Percentiles rank a stretch among this genome's conserved stretches.
phyloP scores from a whole-genome alignment of 64 coral and sea anemone species.

The Dendronephthya gigantea region DNA sequence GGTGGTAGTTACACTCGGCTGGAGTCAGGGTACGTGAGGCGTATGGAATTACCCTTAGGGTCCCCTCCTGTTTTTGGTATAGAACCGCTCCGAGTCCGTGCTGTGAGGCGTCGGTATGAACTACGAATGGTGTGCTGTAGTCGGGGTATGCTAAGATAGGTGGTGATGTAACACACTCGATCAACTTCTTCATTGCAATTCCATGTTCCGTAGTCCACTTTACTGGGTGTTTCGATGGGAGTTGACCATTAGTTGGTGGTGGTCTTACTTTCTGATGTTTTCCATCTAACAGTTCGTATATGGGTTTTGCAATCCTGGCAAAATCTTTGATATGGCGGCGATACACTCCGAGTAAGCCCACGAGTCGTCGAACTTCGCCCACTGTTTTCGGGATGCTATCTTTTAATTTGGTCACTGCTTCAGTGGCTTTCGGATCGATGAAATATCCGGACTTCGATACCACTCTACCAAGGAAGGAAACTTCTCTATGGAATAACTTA shows the following conservation, averaged over 20 bases:
- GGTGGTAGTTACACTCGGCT: slow-evolving; percentile 27
- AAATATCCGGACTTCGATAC: background rate
- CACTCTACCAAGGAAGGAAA: slow-evolving; percentile 3
- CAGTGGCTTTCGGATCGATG: slow-evolving; percentile 14
- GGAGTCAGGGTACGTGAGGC: slow-evolving; percentile 32
- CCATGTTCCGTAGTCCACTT: background rate
- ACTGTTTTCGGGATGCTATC: background rate
- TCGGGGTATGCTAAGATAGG: background rate
- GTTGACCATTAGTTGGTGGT: background rate
- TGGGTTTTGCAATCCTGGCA: background rate
- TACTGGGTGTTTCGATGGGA: background rate
- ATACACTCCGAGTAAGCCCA: slow-evolving; percentile 3
- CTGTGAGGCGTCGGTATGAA: slow-evolving; percentile 30
- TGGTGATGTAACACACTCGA: background rate
- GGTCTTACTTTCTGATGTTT: background rate
- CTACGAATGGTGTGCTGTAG: background rate
- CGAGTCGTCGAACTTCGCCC: background rate
- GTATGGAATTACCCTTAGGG: slow-evolving; percentile 33
- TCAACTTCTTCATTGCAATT: background rate
- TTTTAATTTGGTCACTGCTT: background rate
- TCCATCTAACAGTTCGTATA: slow-evolving; percentile 14
- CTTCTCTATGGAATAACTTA: background rate
- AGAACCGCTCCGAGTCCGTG: slow-evolving; percentile 25
- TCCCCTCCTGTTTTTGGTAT: slow-evolving; percentile 21
- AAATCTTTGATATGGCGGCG: slow-evolving; percentile 16